These are phyloP conservation scores for Aquatica leii DNA, from an alignment of 2,888 invertebrate species.

Conservation along the genomic window DNA sequence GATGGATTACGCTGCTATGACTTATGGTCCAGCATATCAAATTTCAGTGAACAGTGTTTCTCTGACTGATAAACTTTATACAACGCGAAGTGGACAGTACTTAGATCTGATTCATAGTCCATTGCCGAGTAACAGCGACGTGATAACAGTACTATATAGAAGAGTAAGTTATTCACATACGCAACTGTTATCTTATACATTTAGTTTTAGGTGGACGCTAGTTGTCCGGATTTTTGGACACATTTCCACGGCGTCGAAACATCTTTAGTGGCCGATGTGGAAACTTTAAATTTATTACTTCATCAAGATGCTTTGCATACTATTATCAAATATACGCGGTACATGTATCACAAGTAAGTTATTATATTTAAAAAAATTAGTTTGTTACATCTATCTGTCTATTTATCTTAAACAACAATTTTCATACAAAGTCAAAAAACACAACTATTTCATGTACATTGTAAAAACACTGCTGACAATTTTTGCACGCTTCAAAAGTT, in stretches of 20 bases:
- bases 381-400: background rate
- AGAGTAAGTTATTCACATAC: constrained; percentile 68
- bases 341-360: constrained; percentile 69
- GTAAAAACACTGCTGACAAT: too few relatives aligned
- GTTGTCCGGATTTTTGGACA: constrained; percentile 83
- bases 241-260: constrained; percentile 85
- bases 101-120: constrained; percentile 75
- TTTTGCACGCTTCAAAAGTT: too few relatives aligned
- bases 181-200: background rate
- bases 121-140: constrained; percentile 65
- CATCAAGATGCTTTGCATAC: constrained; percentile 78
- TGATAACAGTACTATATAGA: constrained; percentile 77
- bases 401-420: too few relatives aligned
- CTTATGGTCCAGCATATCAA: constrained; percentile 80
- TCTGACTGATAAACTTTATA: constrained; percentile 80
- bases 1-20: constrained; percentile 79
- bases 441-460: constrained; percentile 24
- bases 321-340: constrained; percentile 73
- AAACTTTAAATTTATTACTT: constrained; percentile 69
- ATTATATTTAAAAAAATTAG: background rate
- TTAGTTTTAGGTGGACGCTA: constrained; percentile 73
- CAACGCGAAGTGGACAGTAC: constrained; percentile 77
- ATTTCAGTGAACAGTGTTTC: constrained; percentile 71
- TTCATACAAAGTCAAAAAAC: background rate
- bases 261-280: constrained; percentile 75